Percentiles rank a stretch among this genome's conserved stretches.
These are phyloP conservation scores for Nomia melanderi DNA, from an alignment of 1,140 invertebrate genomes.

Conservation along the genomic window DNA sequence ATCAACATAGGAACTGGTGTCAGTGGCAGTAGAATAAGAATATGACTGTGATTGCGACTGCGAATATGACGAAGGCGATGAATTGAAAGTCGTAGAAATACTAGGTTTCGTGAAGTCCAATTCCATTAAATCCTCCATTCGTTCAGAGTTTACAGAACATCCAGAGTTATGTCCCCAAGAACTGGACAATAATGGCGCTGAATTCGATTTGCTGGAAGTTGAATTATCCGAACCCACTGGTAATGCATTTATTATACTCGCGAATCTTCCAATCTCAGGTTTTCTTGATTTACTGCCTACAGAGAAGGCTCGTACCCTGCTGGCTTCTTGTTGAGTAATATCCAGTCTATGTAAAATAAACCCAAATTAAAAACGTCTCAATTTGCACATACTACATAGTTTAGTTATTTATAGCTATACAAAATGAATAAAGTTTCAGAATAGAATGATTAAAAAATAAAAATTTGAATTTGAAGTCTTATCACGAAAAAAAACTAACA, in stretches of 20 bases:
- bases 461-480: neutral
- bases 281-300: conserved; percentile 85
- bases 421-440: neutral
- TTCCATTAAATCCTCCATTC: conserved; percentile 90
- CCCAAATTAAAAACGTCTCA: neutral
- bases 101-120: conserved; percentile 87
- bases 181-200: conserved; percentile 77
- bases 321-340: conserved; percentile 74
- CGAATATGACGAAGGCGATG: conserved; percentile 71
- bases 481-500: no score
- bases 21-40: conserved; percentile 77
- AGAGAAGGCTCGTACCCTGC: conserved; percentile 85
- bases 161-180: conserved; percentile 84
- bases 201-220: conserved; percentile 77
- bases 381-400: neutral
- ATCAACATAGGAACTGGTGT: conserved; percentile 82
- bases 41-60: conserved; percentile 70
- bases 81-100: conserved; percentile 68
- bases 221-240: conserved; percentile 73
- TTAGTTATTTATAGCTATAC: neutral
- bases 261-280: conserved; percentile 76
- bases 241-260: conserved; percentile 83
- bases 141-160: conserved; percentile 79
- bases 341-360: conserved; percentile 72
- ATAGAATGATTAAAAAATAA: neutral